Base-by-base conservation (phyloP, 2,797 vertebrate genomes). In the Eleutherodactylus coqui region DNA sequence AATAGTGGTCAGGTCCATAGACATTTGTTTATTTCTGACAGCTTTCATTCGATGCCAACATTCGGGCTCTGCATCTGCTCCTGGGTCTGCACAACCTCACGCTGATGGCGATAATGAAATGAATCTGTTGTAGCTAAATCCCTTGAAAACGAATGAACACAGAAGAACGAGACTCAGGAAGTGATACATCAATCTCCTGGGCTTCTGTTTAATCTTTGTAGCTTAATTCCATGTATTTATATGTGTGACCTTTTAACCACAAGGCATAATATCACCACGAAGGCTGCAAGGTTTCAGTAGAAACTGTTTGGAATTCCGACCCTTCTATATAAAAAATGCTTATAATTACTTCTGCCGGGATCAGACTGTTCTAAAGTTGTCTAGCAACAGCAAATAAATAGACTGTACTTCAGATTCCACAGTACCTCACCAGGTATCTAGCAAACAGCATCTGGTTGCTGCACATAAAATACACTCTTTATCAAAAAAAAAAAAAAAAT, bases 121-220 rank as follows among this genome's bases (percentile, higher is more conserved):
- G 32, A 70, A 41, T 36, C 67, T 64, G 43, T 34, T 51, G 45
- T 49, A 29, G 55, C 60, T 34, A 70, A 67, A 70, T 47, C 17
- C 38, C 17, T 55, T 79, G 41, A 79, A 55, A 85, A 77, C 53
- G 7, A 72, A 85, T 55, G 36, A 36, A 32, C 13, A 55, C 83
- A 79, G n/a, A 36, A 79, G 32, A 60, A 58, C 7, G 13, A 78
- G 49, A 24, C 21, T 64, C 24, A 60, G 75, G 83, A 84, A 85
- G 67, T 45, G 27, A 72, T 79, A 79, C 17, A 73, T 79, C 75
- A 36, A 73, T 53, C 17, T 79, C 49, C 17, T 58, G 24, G 41
- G 76, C 64, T 85, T 79, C 76, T 47, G 67, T 34, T 53, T 79
- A 79, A 79, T 85, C 49, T 72, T 78, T 27, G 27, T 64, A 43